These are phyloP conservation scores for Rachycentron canadum DNA, from an alignment of 2,797 vertebrate species.

Conservation along the genomic window DNA sequence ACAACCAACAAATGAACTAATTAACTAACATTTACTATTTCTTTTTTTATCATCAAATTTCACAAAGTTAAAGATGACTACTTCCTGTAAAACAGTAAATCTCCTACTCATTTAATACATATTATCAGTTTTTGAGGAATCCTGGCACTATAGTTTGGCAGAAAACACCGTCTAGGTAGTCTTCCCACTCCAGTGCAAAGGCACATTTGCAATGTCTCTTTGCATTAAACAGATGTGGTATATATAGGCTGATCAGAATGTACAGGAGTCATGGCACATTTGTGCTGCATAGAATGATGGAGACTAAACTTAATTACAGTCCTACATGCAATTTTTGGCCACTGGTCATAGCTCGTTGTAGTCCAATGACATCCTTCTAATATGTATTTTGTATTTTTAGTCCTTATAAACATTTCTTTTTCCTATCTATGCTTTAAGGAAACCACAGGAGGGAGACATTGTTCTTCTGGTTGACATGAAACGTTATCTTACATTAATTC, in stretches of 20 bases:
- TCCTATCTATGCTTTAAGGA: not conserved
- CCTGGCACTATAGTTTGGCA: not conserved
- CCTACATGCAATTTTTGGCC: not conserved
- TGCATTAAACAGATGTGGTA: not conserved
- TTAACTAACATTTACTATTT: not conserved
- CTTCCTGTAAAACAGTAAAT: not conserved
- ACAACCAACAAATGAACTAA: not conserved
- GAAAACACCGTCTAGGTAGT: no score
- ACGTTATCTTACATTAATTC: not conserved
- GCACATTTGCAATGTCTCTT: no score
- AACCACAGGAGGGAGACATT: slow-evolving; percentile 72
- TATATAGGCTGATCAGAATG: not conserved
- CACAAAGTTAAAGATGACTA: not conserved
- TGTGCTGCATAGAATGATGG: not conserved
- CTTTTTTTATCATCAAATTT: not conserved
- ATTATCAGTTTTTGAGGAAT: no score
- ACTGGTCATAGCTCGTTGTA: not conserved
- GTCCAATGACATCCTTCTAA: not conserved
- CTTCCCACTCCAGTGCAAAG: not conserved
- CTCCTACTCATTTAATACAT: no score
- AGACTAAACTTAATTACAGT: not conserved
- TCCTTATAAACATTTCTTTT: not conserved
- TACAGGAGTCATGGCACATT: not conserved
- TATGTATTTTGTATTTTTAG: not conserved
- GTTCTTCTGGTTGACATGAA: not conserved